Base-by-base conservation (phyloP, 2,888 invertebrate species). In the Homarus gammarus region DNA sequence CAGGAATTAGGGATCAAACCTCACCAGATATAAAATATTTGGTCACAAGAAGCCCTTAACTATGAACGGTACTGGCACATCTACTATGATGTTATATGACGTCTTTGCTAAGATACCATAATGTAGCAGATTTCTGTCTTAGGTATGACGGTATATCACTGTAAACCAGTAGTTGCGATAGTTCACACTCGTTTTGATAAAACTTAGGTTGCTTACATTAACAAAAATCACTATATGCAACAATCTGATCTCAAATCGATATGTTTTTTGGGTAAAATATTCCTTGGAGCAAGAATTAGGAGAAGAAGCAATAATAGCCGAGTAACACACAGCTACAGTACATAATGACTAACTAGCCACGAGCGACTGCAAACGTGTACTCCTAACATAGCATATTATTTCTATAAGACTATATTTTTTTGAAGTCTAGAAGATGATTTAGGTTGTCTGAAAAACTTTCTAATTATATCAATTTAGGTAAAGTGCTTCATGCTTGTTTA, bases 1-100 rank as follows among this genome's bases (percentile, higher is more conserved):
- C 38, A 72, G 61, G 89, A 89, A 33, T 72, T 70, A n/a, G 89
- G 84, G 22, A 78, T 89, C 31, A 33, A 31, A 5, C 31, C 89
- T 8, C 89, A 89, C 36, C 89, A 84, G 49, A 89, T 73, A 33
- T 89, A 89, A 31, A n/a, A 8, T 31, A 2, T 31, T 38, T 27
- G 36, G 40, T 40, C 40, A 1, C n/a, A 22, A 44, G 33, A 15
- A 70, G 70, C 70, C 70, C 31, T 15, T 70, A 36, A 5, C 5
- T 15, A 15, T 0, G 36, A 6, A 31, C 31, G 36, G 36, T 56
- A 56, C 15, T 56, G 56, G 22, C 18, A 56, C 56, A 22, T 56
- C 56, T 5, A 56, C 56, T 56, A 56, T 15, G 56, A 15, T 56
- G 56, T 3, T 56, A 56, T 56, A 56, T 18, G 3, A 56, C 18